These are phyloP conservation scores for Coryphaenoides rupestris DNA, from an alignment of 2,113 vertebrate species.

Conservation along the genomic window DNA sequence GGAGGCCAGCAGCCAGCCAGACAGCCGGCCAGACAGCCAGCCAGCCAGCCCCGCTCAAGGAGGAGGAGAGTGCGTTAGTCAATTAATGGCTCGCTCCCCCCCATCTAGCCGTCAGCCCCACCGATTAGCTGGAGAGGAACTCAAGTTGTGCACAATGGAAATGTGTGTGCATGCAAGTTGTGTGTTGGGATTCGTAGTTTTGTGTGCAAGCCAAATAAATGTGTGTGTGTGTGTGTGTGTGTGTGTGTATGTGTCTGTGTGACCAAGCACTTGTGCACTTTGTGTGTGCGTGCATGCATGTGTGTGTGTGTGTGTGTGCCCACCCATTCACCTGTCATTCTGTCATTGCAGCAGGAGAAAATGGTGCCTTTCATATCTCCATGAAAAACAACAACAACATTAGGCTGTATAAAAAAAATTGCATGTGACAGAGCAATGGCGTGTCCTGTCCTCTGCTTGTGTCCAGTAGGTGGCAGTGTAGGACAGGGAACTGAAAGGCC, in stretches of 20 bases:
- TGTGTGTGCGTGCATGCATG: conserved; percentile 25
- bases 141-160: conserved; percentile 20
- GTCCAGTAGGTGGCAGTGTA: conserved; percentile 61
- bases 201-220: not conserved
- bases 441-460: not conserved
- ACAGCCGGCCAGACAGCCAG: conserved; percentile 30
- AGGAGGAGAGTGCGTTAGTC: conserved; percentile 42
- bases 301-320: not conserved
- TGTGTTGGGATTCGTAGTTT: not conserved
- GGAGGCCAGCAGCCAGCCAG: conserved; percentile 25
- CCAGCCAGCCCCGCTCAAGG: no score
- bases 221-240: conserved; percentile 1
- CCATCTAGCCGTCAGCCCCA: conserved; percentile 26
- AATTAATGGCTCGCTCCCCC: conserved; percentile 45
- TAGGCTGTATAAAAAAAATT: not conserved
- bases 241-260: not conserved
- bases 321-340: conserved; percentile 11
- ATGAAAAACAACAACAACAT: no score
- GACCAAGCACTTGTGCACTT: no score
- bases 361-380: no score
- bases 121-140: conserved; percentile 32
- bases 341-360: conserved; percentile 30
- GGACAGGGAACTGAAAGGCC: not conserved
- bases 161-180: conserved; percentile 24
- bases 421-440: not conserved